Evolutionary conservation across 2,888 invertebrate species (phyloP).

Genomic region (Ophion costatus): DNA sequence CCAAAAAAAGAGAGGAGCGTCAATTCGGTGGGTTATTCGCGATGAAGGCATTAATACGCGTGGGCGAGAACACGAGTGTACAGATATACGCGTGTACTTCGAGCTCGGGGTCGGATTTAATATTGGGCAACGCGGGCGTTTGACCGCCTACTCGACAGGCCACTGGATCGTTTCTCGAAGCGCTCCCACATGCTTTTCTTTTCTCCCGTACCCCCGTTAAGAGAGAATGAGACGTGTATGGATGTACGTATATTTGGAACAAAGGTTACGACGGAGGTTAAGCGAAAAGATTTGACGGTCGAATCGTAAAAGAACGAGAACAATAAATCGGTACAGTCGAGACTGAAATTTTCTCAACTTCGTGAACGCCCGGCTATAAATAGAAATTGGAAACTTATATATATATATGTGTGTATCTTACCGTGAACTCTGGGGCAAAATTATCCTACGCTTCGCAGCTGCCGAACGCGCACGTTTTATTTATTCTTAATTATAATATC

Average conservation of each 20-base stretch:
- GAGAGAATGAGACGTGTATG: neutral
- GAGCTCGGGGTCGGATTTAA: constrained; percentile 37
- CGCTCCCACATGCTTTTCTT: neutral
- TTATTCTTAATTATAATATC: constrained; percentile 31
- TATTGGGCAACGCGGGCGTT: constrained; percentile 53
- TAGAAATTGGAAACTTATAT: constrained; percentile 76
- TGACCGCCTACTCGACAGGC: constrained; percentile 49
- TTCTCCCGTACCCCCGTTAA: neutral
- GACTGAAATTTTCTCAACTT: constrained; percentile 39
- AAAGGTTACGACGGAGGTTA: neutral
- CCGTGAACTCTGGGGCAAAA: constrained; percentile 80
- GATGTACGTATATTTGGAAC: neutral
- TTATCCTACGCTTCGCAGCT: constrained; percentile 69
- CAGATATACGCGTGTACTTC: constrained; percentile 27
- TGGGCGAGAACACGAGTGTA: constrained; percentile 14
- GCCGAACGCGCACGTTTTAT: constrained; percentile 43
- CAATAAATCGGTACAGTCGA: constrained; percentile 21
- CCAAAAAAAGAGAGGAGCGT: constrained; percentile 1
- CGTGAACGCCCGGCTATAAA: constrained; percentile 73
- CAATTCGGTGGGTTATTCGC: neutral
- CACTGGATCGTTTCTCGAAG: constrained; percentile 28
- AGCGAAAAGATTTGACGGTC: neutral
- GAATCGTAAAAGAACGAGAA: neutral
- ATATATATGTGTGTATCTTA: constrained; percentile 73
- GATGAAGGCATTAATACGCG: constrained; percentile 9